phyloP scores from a whole-genome alignment of 1,140 invertebrate genomes.

The Luehdorfia chinensis region DNA sequence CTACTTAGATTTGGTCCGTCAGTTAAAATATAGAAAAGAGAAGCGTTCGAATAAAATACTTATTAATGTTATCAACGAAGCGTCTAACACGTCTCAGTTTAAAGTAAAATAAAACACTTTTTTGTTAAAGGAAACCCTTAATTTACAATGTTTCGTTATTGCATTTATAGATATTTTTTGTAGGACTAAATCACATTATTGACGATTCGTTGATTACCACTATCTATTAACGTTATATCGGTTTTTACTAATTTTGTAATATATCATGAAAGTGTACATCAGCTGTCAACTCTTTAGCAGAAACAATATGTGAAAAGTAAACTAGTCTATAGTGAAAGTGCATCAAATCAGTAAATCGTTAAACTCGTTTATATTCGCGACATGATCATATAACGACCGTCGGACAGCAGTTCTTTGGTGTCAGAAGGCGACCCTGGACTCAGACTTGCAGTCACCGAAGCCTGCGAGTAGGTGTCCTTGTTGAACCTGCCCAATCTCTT shows the following conservation, averaged over 20 bases:
- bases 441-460: constrained; percentile 80
- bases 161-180: too few relatives aligned
- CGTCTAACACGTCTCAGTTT: constrained; percentile 33
- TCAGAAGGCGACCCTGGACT: constrained; percentile 83
- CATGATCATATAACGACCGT: constrained; percentile 77
- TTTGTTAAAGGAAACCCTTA: too few relatives aligned
- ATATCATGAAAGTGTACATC: too few relatives aligned
- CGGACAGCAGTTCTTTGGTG: constrained; percentile 80
- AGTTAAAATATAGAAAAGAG: constrained; percentile 46
- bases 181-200: too few relatives aligned
- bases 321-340: constrained; percentile 4
- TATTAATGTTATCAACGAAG: constrained; percentile 25
- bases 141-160: too few relatives aligned
- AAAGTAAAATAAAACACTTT: too few relatives aligned
- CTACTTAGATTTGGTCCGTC: constrained; percentile 63
- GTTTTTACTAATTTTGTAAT: too few relatives aligned
- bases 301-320: not conserved
- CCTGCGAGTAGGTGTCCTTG: constrained; percentile 66
- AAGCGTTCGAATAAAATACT: constrained; percentile 28
- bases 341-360: constrained; percentile 45
- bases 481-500: constrained; percentile 59
- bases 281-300: too few relatives aligned
- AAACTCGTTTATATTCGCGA: constrained; percentile 60
- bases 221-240: too few relatives aligned
- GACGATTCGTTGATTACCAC: too few relatives aligned